Base-by-base conservation (phyloP, 2,797 vertebrate species). In the Halcyon smyrnensis region DNA sequence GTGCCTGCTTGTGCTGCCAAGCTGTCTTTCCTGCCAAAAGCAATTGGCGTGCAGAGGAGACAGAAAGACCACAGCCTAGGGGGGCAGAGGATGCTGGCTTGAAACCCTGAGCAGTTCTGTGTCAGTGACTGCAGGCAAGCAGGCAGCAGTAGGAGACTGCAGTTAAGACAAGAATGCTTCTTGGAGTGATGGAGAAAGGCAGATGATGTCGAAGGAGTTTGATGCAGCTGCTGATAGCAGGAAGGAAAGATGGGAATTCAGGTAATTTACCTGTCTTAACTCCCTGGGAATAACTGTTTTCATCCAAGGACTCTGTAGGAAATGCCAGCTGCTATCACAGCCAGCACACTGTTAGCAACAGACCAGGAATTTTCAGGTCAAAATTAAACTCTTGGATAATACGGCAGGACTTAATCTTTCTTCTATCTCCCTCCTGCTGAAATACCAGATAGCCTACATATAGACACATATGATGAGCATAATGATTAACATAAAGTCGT, bases 21-120 rank as follows among this genome's bases (percentile, higher is more conserved):
- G 24, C n/a, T 17, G 24, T 13, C 34, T 81, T 80, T 76, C 50
- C 68, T 80, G 46, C 67, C 87, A 93, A 93, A 94, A 90, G 77
- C 70, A 84, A n/a, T 3, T 84, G 54, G 28, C 7, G 5, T 84
- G 43, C 43, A 70, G 85, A 70, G 43, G 27, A 76, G 32, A 51
- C 25, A 70, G 53, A 74, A 45, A 9, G 8, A 73, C 28, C 51
- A 56, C 6, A 67, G 18, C 21, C 16, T 15, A 5, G 27, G 15
- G 24, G 16, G 25, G 34, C 48, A 57, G 67, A 53, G 25, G 23
- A 71, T 68, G 53, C 71, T 85, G 64, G 82, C 20, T 3, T 10
- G 48, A 73, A 76, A 53, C 25, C 18, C 59, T 48, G 15, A 34
- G 43, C 3, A 39, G 50, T 30, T 85, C 53, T 0, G 0, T 23